These are phyloP conservation scores for Cyclina sinensis DNA, from an alignment of 1,140 invertebrate species.

Conservation along the genomic window DNA sequence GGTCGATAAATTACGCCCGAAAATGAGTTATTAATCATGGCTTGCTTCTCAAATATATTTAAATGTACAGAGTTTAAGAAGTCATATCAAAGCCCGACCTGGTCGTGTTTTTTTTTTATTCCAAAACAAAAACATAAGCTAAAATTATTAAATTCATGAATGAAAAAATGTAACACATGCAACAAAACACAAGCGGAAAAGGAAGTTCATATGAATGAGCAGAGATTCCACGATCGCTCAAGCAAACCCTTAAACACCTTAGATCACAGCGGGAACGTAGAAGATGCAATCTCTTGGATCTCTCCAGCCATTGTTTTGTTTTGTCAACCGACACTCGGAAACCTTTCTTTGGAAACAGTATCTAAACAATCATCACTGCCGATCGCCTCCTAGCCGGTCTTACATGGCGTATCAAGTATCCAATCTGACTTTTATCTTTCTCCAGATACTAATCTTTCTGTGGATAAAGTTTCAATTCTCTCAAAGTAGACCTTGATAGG, in stretches of 20 bases:
- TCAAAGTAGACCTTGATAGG: not conserved
- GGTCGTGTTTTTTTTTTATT: no score
- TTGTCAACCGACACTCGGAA: constrained; percentile 53
- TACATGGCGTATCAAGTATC: constrained; percentile 53
- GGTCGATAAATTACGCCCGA: no score
- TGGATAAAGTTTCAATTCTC: constrained; percentile 44
- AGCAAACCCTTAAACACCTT: not conserved
- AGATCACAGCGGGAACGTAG: not conserved
- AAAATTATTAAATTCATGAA: not conserved
- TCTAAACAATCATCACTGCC: constrained; percentile 33
- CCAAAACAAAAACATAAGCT: not conserved
- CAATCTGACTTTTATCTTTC: constrained; percentile 66
- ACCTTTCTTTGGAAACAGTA: constrained; percentile 47
- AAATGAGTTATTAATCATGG: no score
- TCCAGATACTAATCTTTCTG: constrained; percentile 52
- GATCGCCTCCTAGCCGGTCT: constrained; percentile 28
- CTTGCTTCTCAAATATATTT: no score
- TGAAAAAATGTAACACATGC: not conserved
- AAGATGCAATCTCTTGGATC: constrained; percentile 10
- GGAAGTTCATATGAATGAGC: constrained; percentile 35
- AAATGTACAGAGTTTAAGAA: no score
- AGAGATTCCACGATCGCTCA: not conserved
- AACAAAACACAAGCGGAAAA: not conserved
- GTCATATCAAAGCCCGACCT: no score
- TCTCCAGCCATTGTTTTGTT: constrained; percentile 59